Conservation (phyloP, 2,113 vertebrate genomes). For the Halichoeres trimaculatus region DNA sequence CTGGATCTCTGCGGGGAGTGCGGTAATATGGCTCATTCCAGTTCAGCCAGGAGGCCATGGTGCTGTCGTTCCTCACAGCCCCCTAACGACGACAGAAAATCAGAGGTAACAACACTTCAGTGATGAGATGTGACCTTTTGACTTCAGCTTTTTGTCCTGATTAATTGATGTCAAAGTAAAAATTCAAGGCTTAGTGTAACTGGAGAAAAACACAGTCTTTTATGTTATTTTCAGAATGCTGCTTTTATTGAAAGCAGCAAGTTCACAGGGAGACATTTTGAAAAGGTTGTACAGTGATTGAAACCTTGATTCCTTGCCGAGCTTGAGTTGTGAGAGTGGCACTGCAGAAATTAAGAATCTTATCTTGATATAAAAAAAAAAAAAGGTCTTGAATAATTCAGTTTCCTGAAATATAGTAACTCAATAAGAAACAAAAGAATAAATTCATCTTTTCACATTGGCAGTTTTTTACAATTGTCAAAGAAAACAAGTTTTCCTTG, state of each 20-base stretch:
- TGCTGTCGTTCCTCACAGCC: conserved; percentile 35
- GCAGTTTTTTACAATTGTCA: too few relatives aligned
- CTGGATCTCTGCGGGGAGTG: conserved; percentile 83
- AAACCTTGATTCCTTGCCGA: neutral
- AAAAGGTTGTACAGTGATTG: conserved; percentile 1
- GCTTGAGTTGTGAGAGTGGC: neutral
- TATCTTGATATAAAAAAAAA: too few relatives aligned
- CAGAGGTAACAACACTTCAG: neutral
- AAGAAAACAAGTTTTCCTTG: too few relatives aligned
- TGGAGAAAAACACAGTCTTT: neutral
- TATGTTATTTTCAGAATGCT: neutral
- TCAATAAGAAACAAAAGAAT: too few relatives aligned
- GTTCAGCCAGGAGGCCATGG: conserved; percentile 91
- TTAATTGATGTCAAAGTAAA: neutral
- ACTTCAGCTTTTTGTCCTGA: neutral
- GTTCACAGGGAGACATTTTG: neutral
- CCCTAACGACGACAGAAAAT: conserved; percentile 4
- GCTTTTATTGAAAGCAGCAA: conserved; percentile 1
- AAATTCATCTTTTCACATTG: too few relatives aligned
- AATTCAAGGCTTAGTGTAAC: neutral
- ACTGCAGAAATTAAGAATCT: too few relatives aligned
- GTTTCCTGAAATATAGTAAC: too few relatives aligned
- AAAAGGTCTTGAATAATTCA: neutral
- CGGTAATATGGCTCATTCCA: conserved; percentile 87
- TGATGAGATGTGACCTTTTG: neutral